Evolutionary conservation across 2,113 vertebrate species (phyloP).

Genomic region (Antigone vipio): DNA sequence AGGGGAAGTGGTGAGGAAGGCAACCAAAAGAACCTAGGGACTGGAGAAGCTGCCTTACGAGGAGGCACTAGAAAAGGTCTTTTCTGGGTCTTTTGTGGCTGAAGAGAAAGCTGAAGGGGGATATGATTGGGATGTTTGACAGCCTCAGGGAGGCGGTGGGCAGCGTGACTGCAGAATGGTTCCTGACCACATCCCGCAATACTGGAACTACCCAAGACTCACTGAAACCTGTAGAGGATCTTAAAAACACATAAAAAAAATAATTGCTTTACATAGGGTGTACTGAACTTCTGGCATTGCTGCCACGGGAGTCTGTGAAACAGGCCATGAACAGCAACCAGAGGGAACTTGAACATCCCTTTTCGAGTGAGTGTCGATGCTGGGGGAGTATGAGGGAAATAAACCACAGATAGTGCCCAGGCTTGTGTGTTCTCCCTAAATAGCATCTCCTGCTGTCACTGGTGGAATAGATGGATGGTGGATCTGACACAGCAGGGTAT

Average conservation of each 20-base stretch:
- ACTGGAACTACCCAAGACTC: background rate
- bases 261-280: background rate
- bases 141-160: background rate
- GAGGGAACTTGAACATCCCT: background rate
- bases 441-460: background rate
- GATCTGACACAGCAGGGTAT: background rate
- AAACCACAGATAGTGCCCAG: background rate
- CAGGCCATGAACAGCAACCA: background rate
- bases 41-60: background rate
- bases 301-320: background rate
- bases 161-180: background rate
- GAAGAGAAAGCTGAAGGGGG: background rate
- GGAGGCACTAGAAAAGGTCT: background rate
- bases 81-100: background rate
- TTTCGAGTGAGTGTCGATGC: background rate
- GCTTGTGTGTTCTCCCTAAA: background rate
- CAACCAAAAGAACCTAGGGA: background rate
- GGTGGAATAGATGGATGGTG: background rate
- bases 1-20: background rate
- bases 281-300: background rate
- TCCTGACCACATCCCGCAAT: background rate
- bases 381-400: background rate
- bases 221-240: background rate
- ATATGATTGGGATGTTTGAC: background rate
- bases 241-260: background rate